Evolutionary conservation across 2,888 invertebrate genomes (phyloP).

Genomic region (Machimus atricapillus): DNA sequence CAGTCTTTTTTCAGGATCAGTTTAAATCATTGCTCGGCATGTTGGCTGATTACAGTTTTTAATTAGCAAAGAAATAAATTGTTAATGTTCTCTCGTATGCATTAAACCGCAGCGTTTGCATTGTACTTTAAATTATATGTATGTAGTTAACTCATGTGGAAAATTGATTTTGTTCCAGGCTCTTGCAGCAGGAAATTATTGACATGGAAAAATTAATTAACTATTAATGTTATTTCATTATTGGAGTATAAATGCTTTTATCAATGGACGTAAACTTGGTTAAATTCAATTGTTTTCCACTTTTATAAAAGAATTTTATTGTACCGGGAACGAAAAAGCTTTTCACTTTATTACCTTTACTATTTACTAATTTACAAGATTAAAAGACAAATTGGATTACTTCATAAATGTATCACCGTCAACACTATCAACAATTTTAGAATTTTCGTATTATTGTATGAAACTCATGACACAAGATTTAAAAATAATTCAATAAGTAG

Average conservation of each 20-base stretch:
- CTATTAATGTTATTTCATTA: background rate
- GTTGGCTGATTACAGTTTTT: background rate
- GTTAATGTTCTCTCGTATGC: background rate
- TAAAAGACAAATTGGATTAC: too few relatives aligned
- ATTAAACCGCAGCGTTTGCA: background rate
- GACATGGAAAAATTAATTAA: background rate
- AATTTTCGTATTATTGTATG: too few relatives aligned
- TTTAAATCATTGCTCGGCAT: background rate
- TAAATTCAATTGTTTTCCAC: background rate
- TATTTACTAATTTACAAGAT: too few relatives aligned
- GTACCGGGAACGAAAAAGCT: background rate
- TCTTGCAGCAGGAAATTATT: background rate
- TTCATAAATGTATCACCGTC: too few relatives aligned
- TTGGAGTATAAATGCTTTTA: background rate
- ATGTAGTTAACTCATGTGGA: background rate
- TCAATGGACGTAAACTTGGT: background rate
- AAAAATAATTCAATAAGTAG: too few relatives aligned
- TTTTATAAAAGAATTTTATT: background rate
- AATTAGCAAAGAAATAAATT: constrained; percentile 5
- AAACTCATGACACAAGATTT: too few relatives aligned
- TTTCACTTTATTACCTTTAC: too few relatives aligned
- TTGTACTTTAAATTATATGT: background rate
- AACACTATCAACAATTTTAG: too few relatives aligned
- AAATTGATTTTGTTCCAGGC: background rate
- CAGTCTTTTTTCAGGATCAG: background rate